Percentiles rank a stretch among this genome's conserved stretches.
These are phyloP conservation scores for Acrocephalus arundinaceus DNA, from an alignment of 2,113 vertebrate species.

Conservation along the genomic window DNA sequence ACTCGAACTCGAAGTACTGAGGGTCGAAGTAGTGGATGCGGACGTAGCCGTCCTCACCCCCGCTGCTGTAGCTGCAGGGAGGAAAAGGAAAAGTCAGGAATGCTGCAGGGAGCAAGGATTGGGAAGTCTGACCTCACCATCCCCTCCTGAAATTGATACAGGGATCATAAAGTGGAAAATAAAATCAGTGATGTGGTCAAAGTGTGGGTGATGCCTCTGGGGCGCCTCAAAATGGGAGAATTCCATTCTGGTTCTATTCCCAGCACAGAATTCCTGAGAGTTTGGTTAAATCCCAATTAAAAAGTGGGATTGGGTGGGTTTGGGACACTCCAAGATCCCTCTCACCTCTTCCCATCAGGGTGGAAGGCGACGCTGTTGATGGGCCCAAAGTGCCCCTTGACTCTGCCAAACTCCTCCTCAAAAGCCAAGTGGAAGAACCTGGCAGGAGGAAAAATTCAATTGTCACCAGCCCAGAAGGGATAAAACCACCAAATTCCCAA, in stretches of 20 bases:
- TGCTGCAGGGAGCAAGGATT: neutral
- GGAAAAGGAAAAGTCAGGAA: neutral
- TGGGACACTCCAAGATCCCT: fast-evolving
- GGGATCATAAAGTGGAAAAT: too few relatives aligned
- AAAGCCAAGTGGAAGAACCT: constrained; percentile 97
- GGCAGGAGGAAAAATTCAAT: neutral
- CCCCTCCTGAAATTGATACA: neutral
- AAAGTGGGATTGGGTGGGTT: neutral
- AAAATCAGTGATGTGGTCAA: fast-evolving
- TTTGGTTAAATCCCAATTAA: fast-evolving
- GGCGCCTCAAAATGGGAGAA: neutral
- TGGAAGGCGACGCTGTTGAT: constrained; percentile 98
- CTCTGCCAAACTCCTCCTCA: constrained; percentile 96
- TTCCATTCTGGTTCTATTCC: neutral
- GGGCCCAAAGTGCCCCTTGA: constrained; percentile 97
- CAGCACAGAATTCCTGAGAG: fast-evolving
- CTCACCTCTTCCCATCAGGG: constrained; percentile 95
- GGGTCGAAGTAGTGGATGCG: constrained; percentile 97
- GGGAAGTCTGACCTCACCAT: neutral
- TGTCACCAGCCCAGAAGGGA: neutral
- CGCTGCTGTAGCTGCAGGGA: constrained; percentile 90
- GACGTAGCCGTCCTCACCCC: constrained; percentile 94
- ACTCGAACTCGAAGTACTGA: constrained; percentile 97
- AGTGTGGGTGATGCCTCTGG: fast-evolving
- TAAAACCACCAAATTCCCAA: neutral